Base-by-base conservation (phyloP, 53 echinoderm and acorn worm genomes). In the Pentamera pediparva region DNA sequence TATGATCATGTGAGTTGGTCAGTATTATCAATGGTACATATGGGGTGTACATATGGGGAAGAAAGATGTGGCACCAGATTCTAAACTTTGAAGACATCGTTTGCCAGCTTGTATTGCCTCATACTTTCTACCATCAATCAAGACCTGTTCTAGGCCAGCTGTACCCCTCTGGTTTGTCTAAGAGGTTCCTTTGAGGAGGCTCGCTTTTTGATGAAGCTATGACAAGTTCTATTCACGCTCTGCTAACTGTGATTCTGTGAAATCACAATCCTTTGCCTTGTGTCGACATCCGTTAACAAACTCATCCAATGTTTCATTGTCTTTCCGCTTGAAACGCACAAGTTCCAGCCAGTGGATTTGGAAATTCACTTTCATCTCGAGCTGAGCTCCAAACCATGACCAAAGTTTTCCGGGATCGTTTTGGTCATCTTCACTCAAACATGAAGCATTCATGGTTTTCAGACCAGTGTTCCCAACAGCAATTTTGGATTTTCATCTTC, bases 331-430 rank as follows among this genome's bases (percentile, higher is more conserved):
- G 15, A 29, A 76, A 15, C 60, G 54, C 82, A 81, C 62, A 32
- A 81, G 43, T 28, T 82, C 75, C 57, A 75, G 38, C n/a, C 75
- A 28, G 32, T 81, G 81, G 10, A 59, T 71, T 1, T 53, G 58
- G 43, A 69, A 79, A 20, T 85, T 85, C 3, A 85, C 75, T 12
- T 86, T 86, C 7, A 79, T 75, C 6, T 47, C 18, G 1, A 81
- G 47, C 28, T 74, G 82, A 4, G 32, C 31, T 25, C 75, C 82
- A 43, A 76, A 41, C 12, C 59, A 38, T 5, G 58, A 35, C 76
- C 76, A 76, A 17, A 76, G 17, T 60, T 76, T 76, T 21, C 9
- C 31, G 24, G 61, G 77, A 49, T 76, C 31, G n/a, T 41, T 60
- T 36, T 61, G 48, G 47, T 76, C 62, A 4, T 15, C n/a, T 19